Evolutionary conservation across 2,888 invertebrate species (phyloP).

Genomic region (Aplocera efformata): DNA sequence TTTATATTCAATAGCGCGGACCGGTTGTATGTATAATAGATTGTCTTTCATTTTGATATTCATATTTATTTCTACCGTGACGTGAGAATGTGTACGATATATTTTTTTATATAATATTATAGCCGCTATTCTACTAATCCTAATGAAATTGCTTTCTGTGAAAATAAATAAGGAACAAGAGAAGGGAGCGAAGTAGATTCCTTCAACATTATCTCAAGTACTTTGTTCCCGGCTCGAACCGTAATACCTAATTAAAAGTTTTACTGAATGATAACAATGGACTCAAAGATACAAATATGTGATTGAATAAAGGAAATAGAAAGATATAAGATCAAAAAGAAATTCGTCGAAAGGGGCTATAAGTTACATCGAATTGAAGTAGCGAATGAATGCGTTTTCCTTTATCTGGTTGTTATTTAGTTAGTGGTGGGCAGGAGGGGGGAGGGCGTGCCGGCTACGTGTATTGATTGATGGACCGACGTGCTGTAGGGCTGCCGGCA

Average conservation of each 20-base stretch:
- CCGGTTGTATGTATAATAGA: slow-evolving; percentile 27
- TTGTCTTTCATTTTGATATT: slow-evolving; percentile 33
- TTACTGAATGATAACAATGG: slow-evolving; percentile 31
- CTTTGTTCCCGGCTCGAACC: slow-evolving; percentile 17
- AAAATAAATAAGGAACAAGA: slow-evolving; percentile 15
- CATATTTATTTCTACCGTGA: slow-evolving; percentile 27
- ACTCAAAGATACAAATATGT: slow-evolving; percentile 24
- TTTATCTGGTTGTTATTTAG: slow-evolving; percentile 59
- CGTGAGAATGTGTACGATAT: slow-evolving; percentile 20
- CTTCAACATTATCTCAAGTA: slow-evolving; percentile 17
- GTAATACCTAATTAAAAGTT: slow-evolving; percentile 41
- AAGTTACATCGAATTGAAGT: slow-evolving; percentile 48
- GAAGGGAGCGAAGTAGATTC: slow-evolving; percentile 16
- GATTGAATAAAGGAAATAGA: slow-evolving; percentile 21
- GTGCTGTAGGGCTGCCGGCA: slow-evolving; percentile 41
- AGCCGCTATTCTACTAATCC: slow-evolving; percentile 15
- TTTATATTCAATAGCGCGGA: slow-evolving; percentile 34
- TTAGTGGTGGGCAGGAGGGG: slow-evolving; percentile 37
- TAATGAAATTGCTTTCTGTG: slow-evolving; percentile 9
- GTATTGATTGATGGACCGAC: slow-evolving; percentile 60
- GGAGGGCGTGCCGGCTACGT: slow-evolving; percentile 34
- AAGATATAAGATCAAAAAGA: slow-evolving; percentile 22
- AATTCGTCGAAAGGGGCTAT: slow-evolving; percentile 26
- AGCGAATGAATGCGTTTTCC: slow-evolving; percentile 49
- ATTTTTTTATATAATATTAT: slow-evolving; percentile 15